These are phyloP conservation scores for Prionace glauca DNA, from an alignment of 2,797 vertebrate species.

Conservation along the genomic window DNA sequence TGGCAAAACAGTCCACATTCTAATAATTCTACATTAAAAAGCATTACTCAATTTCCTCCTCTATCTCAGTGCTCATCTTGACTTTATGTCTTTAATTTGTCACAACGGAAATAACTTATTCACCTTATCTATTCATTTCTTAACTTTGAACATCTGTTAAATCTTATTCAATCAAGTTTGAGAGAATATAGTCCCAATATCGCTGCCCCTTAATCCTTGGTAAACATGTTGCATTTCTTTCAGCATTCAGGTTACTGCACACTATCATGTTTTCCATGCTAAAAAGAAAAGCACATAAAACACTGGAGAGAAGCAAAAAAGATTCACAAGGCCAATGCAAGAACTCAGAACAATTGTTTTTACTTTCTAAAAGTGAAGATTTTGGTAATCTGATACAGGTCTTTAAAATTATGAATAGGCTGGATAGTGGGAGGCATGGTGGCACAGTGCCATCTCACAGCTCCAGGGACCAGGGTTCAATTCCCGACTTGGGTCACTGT, in stretches of 20 bases:
- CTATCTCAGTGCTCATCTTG: constrained; percentile 43
- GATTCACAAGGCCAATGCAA: not conserved
- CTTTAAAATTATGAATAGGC: not conserved
- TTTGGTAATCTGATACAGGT: not conserved
- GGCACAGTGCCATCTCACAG: too few species aligned
- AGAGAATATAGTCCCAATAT: not conserved
- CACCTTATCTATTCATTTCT: constrained; percentile 44
- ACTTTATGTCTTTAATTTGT: constrained; percentile 26
- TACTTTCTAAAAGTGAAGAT: not conserved
- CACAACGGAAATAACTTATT: constrained; percentile 43
- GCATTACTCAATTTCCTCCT: too few species aligned
- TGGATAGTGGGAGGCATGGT: not conserved
- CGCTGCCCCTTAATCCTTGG: not conserved
- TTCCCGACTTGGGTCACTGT: too few species aligned
- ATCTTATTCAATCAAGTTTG: not conserved
- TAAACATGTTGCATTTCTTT: not conserved
- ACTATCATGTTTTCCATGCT: not conserved
- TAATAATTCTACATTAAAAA: too few species aligned
- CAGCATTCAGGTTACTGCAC: not conserved
- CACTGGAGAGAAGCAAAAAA: not conserved
- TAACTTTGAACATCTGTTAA: not conserved
- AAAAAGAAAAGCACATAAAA: not conserved
- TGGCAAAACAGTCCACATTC: too few species aligned
- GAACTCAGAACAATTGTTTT: not conserved
- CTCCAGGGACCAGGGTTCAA: too few species aligned